Evolutionary conservation across 2,888 invertebrate genomes (phyloP).

Genomic region (Trichopoda pennipes): DNA sequence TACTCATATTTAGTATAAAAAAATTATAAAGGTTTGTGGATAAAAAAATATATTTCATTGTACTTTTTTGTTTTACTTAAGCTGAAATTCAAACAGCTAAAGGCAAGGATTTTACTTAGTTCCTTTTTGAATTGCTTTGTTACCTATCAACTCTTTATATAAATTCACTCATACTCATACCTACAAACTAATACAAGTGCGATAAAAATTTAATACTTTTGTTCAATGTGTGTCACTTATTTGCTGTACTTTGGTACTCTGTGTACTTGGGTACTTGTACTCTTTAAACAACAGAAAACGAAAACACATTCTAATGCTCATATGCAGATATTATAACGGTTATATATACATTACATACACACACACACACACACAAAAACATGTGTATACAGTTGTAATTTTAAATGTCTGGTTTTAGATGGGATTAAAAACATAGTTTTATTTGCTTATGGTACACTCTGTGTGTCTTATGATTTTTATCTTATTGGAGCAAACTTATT

Average conservation of each 20-base stretch:
- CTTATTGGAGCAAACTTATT: conserved; percentile 7
- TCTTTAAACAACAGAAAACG: conserved; percentile 5
- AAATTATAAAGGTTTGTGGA: not conserved
- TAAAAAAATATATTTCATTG: not conserved
- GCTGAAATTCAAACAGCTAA: conserved; percentile 37
- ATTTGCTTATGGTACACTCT: conserved; percentile 24
- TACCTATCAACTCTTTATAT: conserved; percentile 30
- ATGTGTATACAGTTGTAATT: not conserved
- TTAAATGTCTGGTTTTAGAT: conserved; percentile 11
- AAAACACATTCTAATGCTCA: not conserved
- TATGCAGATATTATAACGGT: not conserved
- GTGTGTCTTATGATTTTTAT: conserved; percentile 15
- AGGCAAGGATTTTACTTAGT: conserved; percentile 34
- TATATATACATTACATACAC: not conserved
- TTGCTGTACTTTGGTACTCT: conserved; percentile 4
- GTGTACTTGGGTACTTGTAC: conserved; percentile 3
- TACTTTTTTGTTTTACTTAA: not conserved
- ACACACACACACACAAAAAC: not conserved
- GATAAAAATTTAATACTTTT: conserved; percentile 12
- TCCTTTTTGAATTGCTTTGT: conserved; percentile 6
- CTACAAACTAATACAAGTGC: conserved; percentile 32
- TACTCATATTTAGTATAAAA: not conserved
- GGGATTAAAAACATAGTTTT: conserved; percentile 31
- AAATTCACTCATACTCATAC: too few relatives aligned
- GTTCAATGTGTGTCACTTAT: conserved; percentile 22